Conservation (phyloP, 2,888 invertebrate genomes). For the Aspidapion aeneum region DNA sequence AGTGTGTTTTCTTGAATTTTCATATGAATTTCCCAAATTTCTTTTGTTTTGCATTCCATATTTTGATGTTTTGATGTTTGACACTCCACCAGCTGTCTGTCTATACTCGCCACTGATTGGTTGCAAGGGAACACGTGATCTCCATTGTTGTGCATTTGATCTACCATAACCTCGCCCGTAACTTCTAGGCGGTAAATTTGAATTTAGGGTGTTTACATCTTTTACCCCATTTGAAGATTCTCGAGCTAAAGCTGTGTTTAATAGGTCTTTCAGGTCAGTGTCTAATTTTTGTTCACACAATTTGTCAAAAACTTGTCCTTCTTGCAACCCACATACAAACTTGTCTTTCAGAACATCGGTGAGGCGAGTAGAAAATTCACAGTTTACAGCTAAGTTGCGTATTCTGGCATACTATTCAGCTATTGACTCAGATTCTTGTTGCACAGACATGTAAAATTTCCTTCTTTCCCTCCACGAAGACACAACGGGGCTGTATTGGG, state of each 20-base stretch:
- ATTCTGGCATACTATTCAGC: background rate
- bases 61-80: no score
- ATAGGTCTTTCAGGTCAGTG: background rate
- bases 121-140: no score
- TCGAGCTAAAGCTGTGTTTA: background rate
- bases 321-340: background rate
- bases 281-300: background rate
- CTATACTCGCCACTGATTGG: no score
- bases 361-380: no score
- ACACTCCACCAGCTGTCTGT: no score
- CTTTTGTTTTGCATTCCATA: no score
- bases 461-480: background rate
- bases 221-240: no score
- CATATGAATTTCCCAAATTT: no score
- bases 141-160: no score
- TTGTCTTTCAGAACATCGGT: background rate
- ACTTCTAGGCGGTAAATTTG: background rate
- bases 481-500: background rate
- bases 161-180: no score
- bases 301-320: background rate
- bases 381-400: background rate
- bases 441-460: background rate
- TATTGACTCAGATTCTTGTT: background rate
- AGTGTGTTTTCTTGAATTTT: no score
- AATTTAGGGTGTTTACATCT: no score